These are phyloP conservation scores for Microctonus hyperodae DNA, from an alignment of 2,888 invertebrate genomes.

Conservation along the genomic window DNA sequence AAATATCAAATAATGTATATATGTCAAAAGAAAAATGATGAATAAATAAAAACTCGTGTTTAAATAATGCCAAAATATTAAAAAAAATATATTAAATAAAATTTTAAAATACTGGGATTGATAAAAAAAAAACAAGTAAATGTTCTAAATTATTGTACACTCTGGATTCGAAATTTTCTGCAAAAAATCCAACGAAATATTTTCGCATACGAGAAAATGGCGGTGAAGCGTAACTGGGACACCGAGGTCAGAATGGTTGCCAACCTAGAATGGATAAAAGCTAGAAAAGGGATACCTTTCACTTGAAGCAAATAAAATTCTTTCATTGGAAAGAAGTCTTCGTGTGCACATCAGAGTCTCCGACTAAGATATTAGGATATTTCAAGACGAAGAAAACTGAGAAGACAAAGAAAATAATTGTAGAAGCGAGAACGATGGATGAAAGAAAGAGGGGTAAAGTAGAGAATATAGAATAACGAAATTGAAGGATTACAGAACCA, in stretches of 20 bases:
- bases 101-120: neutral
- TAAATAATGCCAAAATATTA: neutral
- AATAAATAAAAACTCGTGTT: too few species aligned
- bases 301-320: conserved; percentile 48
- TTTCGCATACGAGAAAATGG: conserved; percentile 32
- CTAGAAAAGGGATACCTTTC: conserved; percentile 38
- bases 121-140: conserved; percentile 8
- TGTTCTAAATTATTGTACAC: conserved; percentile 9
- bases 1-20: neutral
- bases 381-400: conserved; percentile 19
- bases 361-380: conserved; percentile 23
- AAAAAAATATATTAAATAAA: too few species aligned
- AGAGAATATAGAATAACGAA: neutral
- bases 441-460: neutral
- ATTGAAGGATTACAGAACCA: conserved; percentile 15
- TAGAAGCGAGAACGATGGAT: neutral
- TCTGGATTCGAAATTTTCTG: conserved; percentile 2
- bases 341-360: conserved; percentile 16
- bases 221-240: conserved; percentile 33
- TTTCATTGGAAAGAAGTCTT: conserved; percentile 35
- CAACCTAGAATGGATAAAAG: conserved; percentile 43
- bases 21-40: neutral
- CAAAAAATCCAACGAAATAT: conserved; percentile 36
- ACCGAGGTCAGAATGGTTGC: conserved; percentile 33
- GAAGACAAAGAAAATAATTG: conserved; percentile 15